Conservation (phyloP, 2,113 vertebrate species). For the Heterocephalus glaber region DNA sequence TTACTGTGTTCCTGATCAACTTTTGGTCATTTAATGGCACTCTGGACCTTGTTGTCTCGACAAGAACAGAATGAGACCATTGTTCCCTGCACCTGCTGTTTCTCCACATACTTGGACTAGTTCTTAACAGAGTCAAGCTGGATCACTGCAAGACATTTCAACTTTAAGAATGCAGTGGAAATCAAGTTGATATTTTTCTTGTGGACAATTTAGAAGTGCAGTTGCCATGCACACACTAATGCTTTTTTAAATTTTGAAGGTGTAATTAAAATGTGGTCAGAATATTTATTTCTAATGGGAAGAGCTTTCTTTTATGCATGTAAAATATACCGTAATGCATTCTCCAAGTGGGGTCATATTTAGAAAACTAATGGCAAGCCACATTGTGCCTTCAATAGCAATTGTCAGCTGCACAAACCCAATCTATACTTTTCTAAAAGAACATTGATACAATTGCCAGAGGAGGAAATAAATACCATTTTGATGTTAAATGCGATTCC, state of each 20-base stretch:
- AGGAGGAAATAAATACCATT: background rate
- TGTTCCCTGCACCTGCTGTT: background rate
- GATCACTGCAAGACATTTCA: background rate
- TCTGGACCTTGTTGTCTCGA: constrained; percentile 69
- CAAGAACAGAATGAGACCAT: constrained; percentile 47
- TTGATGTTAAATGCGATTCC: constrained; percentile 25
- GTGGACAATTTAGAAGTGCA: constrained; percentile 14
- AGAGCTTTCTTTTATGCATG: background rate
- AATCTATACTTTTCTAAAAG: constrained; percentile 30
- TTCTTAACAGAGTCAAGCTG: constrained; percentile 15
- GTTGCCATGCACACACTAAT: constrained; percentile 9
- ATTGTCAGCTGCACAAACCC: constrained; percentile 31
- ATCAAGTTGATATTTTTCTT: constrained; percentile 10
- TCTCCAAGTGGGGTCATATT: constrained; percentile 8
- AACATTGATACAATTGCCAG: background rate
- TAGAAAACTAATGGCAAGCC: background rate
- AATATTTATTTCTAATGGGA: constrained; percentile 47
- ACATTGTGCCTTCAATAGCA: background rate
- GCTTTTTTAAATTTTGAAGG: background rate
- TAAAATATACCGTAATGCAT: background rate
- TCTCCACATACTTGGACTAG: background rate
- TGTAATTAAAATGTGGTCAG: background rate
- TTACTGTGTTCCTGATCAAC: constrained; percentile 77
- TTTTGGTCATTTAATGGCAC: constrained; percentile 46
- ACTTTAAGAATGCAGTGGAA: background rate